Percentiles rank a stretch among this genome's conserved stretches.
Evolutionary conservation across 2,888 invertebrate species (phyloP).

Genomic region (Lacanobia wlatinum): DNA sequence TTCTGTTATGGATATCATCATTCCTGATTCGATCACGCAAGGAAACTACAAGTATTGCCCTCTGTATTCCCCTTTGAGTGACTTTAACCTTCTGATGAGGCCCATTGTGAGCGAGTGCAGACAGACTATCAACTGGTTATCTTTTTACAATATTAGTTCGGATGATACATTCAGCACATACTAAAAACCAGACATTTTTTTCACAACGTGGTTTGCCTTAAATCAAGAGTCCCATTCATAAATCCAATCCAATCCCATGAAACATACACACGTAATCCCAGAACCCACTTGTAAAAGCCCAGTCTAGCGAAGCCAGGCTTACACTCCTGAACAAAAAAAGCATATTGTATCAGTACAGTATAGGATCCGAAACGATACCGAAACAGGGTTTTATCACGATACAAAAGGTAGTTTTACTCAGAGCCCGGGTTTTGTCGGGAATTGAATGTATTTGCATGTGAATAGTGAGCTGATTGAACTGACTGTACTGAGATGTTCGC

Average conservation of each 20-base stretch:
- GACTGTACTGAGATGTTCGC: slow-evolving; percentile 47
- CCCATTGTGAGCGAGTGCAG: too few species aligned
- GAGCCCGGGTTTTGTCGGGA: slow-evolving; percentile 21
- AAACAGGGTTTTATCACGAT: slow-evolving; percentile 36
- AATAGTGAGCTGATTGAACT: slow-evolving; percentile 58
- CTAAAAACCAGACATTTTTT: too few species aligned
- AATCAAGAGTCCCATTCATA: background rate
- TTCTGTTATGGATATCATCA: too few species aligned
- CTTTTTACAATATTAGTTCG: too few species aligned
- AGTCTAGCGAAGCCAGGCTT: background rate
- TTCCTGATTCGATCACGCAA: too few species aligned
- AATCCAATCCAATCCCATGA: background rate
- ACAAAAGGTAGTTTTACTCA: slow-evolving; percentile 42
- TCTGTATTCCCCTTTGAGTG: too few species aligned
- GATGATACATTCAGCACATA: too few species aligned
- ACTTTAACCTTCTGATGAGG: too few species aligned
- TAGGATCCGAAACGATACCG: slow-evolving; percentile 16
- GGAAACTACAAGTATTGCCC: too few species aligned
- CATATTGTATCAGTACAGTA: slow-evolving; percentile 6
- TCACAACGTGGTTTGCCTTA: too few species aligned
- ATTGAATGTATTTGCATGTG: slow-evolving; percentile 66
- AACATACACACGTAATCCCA: background rate
- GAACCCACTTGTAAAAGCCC: background rate
- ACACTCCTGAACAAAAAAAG: background rate
- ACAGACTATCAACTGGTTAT: too few species aligned